Evolutionary conservation across 2,888 invertebrate genomes (phyloP), one percentile per base, ranked within the genome.

Genomic region (Parthenolecanium corni): DNA sequence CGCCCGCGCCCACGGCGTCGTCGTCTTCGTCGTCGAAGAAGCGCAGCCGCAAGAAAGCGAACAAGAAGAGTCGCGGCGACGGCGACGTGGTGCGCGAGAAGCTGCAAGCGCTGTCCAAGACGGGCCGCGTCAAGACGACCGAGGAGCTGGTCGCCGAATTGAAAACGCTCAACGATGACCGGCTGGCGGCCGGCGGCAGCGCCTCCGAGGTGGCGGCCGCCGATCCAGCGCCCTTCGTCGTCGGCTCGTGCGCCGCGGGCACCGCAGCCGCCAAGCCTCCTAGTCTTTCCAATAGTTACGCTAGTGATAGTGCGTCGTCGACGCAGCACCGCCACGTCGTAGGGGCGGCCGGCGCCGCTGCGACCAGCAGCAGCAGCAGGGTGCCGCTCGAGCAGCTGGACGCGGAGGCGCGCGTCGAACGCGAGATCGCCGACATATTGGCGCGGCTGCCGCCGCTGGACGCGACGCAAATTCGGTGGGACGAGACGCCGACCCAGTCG

Each of bases 91-190:
- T 79, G 66, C 76, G 75, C 36, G 78, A 76, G 67, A 81, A 81
- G 70, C 73, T 81, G 69, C 80, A 80, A 46, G 79, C 80, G 67
- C 78, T 79, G 66, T 76, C 77, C 24, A 74, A 81, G 49, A 79
- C 80, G 70, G 80, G 81, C 20, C 80, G 81, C 70, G 78, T 85
- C 52, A 85, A 85, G 74, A 86, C 85, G 24, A 91, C 90, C 0
- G 83, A 86, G 71, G 88, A 91, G 73, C 75, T 91, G 62, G 76
- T 90, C 65, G 86, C 69, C 36, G 68, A 67, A 42, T 66, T 70
- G 47, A 68, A 66, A 54, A 67, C 67, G 16, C 66, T 66, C 49
- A 65, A 66, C 53, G 66, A 65, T 23, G 67, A 64, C 64, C 66
- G 63, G 52, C 64, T 64, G 38, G 52, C 64, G 54, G 62, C 38